Conservation (phyloP, 2,888 invertebrate species). For the Eremobia ochroleuca region DNA sequence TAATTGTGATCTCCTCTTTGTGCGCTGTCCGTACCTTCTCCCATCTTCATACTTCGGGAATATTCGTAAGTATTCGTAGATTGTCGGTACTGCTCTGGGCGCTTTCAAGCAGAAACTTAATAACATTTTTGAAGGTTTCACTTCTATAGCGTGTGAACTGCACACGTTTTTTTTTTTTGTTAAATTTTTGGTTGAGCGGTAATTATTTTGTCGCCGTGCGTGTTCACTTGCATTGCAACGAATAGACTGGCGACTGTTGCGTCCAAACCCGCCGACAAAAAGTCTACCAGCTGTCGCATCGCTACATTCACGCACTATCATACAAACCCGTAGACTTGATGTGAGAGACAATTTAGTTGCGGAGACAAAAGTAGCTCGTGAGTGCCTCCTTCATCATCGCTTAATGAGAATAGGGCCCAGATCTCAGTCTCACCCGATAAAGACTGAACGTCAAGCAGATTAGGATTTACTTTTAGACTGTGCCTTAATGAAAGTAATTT, state of each 20-base stretch:
- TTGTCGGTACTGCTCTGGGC: too few species aligned
- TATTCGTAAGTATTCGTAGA: too few species aligned
- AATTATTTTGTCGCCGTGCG: neutral
- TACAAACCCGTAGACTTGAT: too few species aligned
- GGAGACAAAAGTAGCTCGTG: neutral
- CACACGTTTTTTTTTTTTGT: too few species aligned
- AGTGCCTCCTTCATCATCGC: conserved; percentile 29
- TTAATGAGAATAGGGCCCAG: conserved; percentile 46
- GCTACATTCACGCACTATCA: too few species aligned
- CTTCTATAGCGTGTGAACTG: too few species aligned
- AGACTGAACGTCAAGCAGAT: conserved; percentile 42
- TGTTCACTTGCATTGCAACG: neutral
- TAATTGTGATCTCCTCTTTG: too few species aligned
- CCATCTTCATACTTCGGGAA: too few species aligned
- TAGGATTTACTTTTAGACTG: conserved; percentile 51
- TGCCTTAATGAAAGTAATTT: conserved; percentile 55
- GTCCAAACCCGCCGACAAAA: neutral
- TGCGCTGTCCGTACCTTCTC: too few species aligned
- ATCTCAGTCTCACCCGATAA: conserved; percentile 39
- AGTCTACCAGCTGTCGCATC: too few species aligned
- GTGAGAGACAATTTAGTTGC: neutral
- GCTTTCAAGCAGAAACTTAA: too few species aligned
- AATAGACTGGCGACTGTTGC: neutral
- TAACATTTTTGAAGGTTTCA: too few species aligned
- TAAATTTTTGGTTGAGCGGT: neutral